Percentiles rank a stretch among this genome's conserved stretches.
Evolutionary conservation across 1,140 invertebrate genomes (phyloP).

Genomic region (Babylonia areolata): DNA sequence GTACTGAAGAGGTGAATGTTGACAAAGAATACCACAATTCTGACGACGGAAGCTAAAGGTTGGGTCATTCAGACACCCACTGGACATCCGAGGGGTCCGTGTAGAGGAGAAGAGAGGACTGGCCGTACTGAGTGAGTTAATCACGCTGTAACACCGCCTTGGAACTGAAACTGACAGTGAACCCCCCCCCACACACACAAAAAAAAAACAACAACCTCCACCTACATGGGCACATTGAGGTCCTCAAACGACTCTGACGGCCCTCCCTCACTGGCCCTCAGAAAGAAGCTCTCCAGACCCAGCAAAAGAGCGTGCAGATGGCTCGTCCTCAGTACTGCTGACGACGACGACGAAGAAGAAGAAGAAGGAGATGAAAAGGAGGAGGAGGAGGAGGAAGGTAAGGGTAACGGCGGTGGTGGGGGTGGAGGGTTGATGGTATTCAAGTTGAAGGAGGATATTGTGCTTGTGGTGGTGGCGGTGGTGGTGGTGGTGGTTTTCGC

Average conservation of each 20-base stretch:
- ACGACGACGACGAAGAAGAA: background rate
- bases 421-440: background rate
- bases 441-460: background rate
- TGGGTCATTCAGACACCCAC: too few relatives aligned
- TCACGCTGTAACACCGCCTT: too few relatives aligned
- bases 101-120: too few relatives aligned
- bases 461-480: background rate
- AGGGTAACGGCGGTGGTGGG: background rate
- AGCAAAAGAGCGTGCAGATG: constrained; percentile 44
- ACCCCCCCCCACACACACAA: background rate
- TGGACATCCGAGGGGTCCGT: too few relatives aligned
- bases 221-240: constrained; percentile 48
- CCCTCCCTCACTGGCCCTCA: constrained; percentile 35
- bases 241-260: constrained; percentile 42
- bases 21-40: too few relatives aligned
- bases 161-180: too few relatives aligned
- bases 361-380: background rate
- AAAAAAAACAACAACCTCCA: too few relatives aligned
- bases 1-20: too few relatives aligned
- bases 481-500: background rate
- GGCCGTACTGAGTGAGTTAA: too few relatives aligned
- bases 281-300: constrained; percentile 46
- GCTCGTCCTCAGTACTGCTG: background rate
- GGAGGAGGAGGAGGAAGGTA: background rate
- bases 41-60: too few relatives aligned